These are phyloP conservation scores for Fringilla coelebs DNA, from an alignment of 2,797 vertebrate genomes.

Conservation along the genomic window DNA sequence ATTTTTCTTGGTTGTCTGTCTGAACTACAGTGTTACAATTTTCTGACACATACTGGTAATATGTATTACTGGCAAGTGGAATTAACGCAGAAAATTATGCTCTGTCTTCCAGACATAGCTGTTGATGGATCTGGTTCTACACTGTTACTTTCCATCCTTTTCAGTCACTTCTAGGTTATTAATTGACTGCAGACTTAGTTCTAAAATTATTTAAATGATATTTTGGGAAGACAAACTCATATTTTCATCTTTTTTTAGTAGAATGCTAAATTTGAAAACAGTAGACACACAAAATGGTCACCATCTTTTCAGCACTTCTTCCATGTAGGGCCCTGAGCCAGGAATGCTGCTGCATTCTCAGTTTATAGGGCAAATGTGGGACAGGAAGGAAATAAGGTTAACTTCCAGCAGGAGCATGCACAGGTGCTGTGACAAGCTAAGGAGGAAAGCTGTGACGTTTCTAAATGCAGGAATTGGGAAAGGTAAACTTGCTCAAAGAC, in stretches of 20 bases:
- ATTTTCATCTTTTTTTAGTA: not conserved
- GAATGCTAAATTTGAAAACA: not conserved
- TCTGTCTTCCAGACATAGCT: not conserved
- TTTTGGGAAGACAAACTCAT: not conserved
- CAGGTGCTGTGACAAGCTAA: not conserved
- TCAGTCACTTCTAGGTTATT: not conserved
- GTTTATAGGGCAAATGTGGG: not conserved
- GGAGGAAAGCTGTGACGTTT: not conserved
- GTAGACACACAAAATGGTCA: not conserved
- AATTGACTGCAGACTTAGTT: not conserved
- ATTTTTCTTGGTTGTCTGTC: not conserved
- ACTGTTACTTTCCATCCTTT: not conserved
- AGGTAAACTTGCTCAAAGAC: not conserved
- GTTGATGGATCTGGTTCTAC: not conserved
- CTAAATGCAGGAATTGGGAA: not conserved
- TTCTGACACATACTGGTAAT: not conserved
- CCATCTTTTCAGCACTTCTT: not conserved
- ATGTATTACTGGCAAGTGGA: not conserved
- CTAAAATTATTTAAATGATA: not conserved
- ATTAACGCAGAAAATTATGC: not conserved
- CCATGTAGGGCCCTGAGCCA: not conserved
- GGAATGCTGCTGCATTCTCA: not conserved
- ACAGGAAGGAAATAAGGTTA: not conserved
- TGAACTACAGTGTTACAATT: not conserved
- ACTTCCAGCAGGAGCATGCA: not conserved